Base-by-base conservation (phyloP, 2,113 vertebrate genomes). In the Arothron firmamentum region DNA sequence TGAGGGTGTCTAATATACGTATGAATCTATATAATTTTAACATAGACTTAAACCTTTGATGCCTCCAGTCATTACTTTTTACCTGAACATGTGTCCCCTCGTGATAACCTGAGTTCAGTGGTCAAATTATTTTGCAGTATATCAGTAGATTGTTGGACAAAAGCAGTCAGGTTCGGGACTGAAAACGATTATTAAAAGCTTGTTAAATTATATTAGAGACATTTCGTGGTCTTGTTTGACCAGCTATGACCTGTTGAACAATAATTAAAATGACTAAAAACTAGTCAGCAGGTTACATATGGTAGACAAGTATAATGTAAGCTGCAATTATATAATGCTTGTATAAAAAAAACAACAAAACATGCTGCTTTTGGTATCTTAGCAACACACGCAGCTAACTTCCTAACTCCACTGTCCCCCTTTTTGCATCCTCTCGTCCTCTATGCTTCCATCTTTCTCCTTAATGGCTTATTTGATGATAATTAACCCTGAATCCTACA, bases 401-500 rank as follows among this genome's bases (percentile, higher is more conserved):
- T 65, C 79, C 71, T 19, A 55, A 75, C 76, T 70, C 60, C 14
- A 13, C 57, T 77, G 72, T 76, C 53, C 70, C 78, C 52, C 75
- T 81, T 68, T 70, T 80, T 89, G 82, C 65, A 74, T 84, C 83
- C 71, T 70, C 81, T 82, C 82, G 74, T 83, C 79, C 71, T 68
- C 69, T 45, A 25, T 1, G 19, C 81, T 70, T 80, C 79, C 83
- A 87, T 86, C 85, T 51, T 70, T 91, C 83, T 89, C 84, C 84
- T 85, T 88, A 86, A 90, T 90, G 83, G 81, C 75, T 89, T 89
- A 88, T 88, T 88, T 89, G 88, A 91, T 46, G 88, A 90, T 91
- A 91, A 90, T 91, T 89, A 92, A 90, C 85, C 86, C 87, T 86
- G 88, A 90, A 88, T 90, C 84, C 86, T 83, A 86, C 85, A 67